phyloP scores from a whole-genome alignment of 2,113 vertebrate species.

The Seriola dumerili region DNA sequence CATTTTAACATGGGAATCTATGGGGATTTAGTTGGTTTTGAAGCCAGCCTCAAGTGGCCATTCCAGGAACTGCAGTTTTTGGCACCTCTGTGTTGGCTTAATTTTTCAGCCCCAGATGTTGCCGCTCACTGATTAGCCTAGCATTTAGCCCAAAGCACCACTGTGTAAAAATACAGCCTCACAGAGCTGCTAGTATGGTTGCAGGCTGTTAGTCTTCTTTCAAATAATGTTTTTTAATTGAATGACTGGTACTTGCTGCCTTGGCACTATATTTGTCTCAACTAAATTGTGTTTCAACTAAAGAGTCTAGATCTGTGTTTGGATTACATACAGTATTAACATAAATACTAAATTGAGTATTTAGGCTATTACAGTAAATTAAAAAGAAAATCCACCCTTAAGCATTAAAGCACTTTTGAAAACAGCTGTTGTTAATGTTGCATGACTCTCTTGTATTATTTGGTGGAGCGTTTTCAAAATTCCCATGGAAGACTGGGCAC shows the following conservation, averaged over 20 bases:
- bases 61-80: too few relatives aligned
- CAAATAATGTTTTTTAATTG: too few relatives aligned
- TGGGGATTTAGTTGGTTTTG: too few relatives aligned
- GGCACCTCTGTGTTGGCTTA: too few relatives aligned
- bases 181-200: background rate
- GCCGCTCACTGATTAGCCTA: too few relatives aligned
- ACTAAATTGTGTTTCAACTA: background rate
- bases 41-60: too few relatives aligned
- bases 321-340: background rate
- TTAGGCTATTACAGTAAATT: conserved; percentile 14
- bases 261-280: too few relatives aligned
- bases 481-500: background rate
- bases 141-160: background rate
- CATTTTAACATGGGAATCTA: too few relatives aligned
- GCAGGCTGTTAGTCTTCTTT: background rate
- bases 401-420: background rate
- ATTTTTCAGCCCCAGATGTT: too few relatives aligned
- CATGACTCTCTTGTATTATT: background rate
- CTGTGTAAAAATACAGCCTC: background rate
- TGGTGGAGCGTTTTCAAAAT: background rate
- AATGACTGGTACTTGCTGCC: background rate
- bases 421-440: conserved; percentile 4
- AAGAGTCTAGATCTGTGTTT: background rate
- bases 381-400: background rate
- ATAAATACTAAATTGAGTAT: conserved; percentile 5